These are phyloP conservation scores for Hylyphantes graminicola DNA, from an alignment of 1,140 invertebrate genomes.

Conservation along the genomic window DNA sequence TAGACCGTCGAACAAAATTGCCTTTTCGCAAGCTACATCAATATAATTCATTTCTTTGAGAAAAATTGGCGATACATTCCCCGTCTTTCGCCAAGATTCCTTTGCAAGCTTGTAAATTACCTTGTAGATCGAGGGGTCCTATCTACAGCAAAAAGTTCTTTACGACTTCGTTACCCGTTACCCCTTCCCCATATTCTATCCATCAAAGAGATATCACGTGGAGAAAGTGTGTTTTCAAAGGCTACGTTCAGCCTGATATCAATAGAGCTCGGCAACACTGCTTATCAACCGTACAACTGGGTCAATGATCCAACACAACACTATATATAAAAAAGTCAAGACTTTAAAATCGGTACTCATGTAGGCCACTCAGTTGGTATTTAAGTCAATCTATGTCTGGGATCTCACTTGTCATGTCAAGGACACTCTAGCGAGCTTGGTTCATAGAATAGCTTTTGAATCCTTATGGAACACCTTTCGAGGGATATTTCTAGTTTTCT, in stretches of 20 bases:
- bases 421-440: conserved; percentile 21
- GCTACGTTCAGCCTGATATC: conserved; percentile 30
- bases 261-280: background rate
- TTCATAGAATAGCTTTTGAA: too few relatives aligned
- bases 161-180: conserved; percentile 34
- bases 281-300: conserved; percentile 35
- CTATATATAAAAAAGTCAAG: conserved; percentile 25
- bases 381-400: conserved; percentile 22
- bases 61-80: conserved; percentile 30
- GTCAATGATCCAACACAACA: conserved; percentile 33
- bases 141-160: conserved; percentile 46
- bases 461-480: too few relatives aligned
- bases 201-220: conserved; percentile 45
- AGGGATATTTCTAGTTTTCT: too few relatives aligned
- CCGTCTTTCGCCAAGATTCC: conserved; percentile 21
- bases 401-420: conserved; percentile 37
- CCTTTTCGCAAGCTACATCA: conserved; percentile 18
- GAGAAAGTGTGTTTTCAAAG: conserved; percentile 35
- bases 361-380: conserved; percentile 29
- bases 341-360: conserved; percentile 46
- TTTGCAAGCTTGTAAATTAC: conserved; percentile 50
- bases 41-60: conserved; percentile 51
- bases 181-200: conserved; percentile 24
- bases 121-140: conserved; percentile 31
- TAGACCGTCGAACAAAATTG: conserved; percentile 31